Evolutionary conservation across 2,113 vertebrate species (phyloP).

Genomic region (Albula glossodonta): DNA sequence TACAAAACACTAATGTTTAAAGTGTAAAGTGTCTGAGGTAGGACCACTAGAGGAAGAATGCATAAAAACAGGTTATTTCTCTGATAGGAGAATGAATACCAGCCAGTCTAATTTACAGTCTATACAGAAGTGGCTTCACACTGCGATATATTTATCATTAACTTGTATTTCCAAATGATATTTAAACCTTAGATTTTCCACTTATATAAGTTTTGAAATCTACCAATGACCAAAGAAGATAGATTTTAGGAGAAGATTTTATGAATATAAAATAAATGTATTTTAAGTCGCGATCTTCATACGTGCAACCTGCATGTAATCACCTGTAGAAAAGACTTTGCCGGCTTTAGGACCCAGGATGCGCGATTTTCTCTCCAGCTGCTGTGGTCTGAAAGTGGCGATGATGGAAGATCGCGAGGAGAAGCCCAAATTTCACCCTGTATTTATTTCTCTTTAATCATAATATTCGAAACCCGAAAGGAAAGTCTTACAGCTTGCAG

Average conservation of each 20-base stretch:
- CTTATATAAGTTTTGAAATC: not conserved
- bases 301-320: constrained; percentile 52
- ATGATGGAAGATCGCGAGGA: constrained; percentile 78
- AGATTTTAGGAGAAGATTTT: no score
- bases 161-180: not conserved
- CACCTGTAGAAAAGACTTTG: constrained; percentile 67
- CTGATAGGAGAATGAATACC: not conserved
- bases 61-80: no score
- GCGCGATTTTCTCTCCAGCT: constrained; percentile 80
- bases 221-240: not conserved
- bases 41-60: not conserved
- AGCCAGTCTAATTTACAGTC: not conserved
- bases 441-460: constrained; percentile 58
- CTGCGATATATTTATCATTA: not conserved
- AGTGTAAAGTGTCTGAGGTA: not conserved
- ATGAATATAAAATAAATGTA: not conserved
- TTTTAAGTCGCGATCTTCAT: not conserved
- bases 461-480: constrained; percentile 47
- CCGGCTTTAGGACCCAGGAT: constrained; percentile 79
- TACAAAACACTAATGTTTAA: not conserved
- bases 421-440: constrained; percentile 69
- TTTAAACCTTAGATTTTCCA: not conserved
- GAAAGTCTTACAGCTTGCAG: constrained; percentile 40
- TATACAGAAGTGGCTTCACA: not conserved
- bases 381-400: constrained; percentile 76